A percentile compares a stretch with the other conserved stretches of the same genome.
Evolutionary conservation across 1,140 invertebrate genomes (phyloP).

Genomic region (Phenacoccus solenopsis): DNA sequence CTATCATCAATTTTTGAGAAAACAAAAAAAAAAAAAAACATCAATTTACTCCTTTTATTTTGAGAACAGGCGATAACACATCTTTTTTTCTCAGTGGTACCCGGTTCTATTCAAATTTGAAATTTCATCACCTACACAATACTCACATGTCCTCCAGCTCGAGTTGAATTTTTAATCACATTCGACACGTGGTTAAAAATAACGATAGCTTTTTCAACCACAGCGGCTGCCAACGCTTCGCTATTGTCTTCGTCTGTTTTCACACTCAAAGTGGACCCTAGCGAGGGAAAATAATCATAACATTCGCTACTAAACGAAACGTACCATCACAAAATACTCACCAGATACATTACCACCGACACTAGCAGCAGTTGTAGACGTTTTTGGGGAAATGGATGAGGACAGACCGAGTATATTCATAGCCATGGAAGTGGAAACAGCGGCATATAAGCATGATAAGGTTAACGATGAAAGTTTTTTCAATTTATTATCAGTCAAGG

Average conservation of each 20-base stretch:
- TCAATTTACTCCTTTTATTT: no score
- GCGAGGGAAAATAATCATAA: neutral
- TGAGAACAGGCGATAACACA: neutral
- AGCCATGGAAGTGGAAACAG: conserved; percentile 54
- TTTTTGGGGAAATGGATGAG: conserved; percentile 44
- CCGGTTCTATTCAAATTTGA: neutral
- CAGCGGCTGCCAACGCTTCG: conserved; percentile 50
- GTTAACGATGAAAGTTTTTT: conserved; percentile 61
- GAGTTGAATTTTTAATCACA: conserved; percentile 67
- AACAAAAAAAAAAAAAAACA: neutral
- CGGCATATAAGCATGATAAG: conserved; percentile 65
- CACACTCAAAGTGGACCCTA: neutral
- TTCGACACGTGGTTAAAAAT: conserved; percentile 69
- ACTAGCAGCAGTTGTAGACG: conserved; percentile 20
- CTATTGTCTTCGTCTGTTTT: conserved; percentile 45
- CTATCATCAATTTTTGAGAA: no score
- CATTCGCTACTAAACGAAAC: neutral
- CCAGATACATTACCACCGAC: neutral
- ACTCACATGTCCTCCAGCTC: conserved; percentile 74
- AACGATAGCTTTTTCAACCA: conserved; percentile 61
- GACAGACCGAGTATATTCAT: conserved; percentile 51
- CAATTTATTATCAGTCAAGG: conserved; percentile 63
- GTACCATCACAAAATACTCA: neutral
- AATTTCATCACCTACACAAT: no score
- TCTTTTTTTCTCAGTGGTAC: neutral